A percentile compares a stretch with the other conserved stretches of the same genome.
These are phyloP conservation scores for Eudasyphora cyanicolor DNA, from an alignment of 2,888 invertebrate genomes.

Conservation along the genomic window DNA sequence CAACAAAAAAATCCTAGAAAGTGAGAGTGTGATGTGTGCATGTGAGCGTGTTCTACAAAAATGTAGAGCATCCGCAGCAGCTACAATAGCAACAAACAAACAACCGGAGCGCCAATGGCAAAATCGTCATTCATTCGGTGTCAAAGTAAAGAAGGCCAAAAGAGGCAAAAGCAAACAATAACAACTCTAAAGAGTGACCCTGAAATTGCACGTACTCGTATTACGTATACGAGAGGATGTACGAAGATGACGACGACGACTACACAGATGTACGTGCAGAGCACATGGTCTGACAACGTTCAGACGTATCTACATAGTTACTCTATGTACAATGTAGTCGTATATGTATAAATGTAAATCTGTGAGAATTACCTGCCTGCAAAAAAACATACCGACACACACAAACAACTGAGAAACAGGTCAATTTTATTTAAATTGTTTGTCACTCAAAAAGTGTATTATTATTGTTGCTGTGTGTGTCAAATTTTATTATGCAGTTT, in stretches of 20 bases:
- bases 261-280: not conserved
- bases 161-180: conserved; percentile 7
- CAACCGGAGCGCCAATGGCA: not conserved
- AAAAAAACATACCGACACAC: not conserved
- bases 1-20: not conserved
- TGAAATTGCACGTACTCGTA: conserved; percentile 16
- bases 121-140: conserved; percentile 2
- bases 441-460: not conserved
- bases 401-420: conserved; percentile 16
- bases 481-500: conserved; percentile 15
- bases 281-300: not conserved
- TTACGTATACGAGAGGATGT: too few species aligned
- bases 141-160: conserved; percentile 14
- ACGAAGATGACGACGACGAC: not conserved
- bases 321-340: not conserved
- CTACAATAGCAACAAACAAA: not conserved
- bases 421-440: conserved; percentile 14
- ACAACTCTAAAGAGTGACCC: conserved; percentile 15
- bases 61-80: not conserved
- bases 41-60: not conserved
- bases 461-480: conserved; percentile 3
- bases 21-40: not conserved
- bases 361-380: conserved; percentile 33
- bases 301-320: not conserved
- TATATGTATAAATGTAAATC: too few species aligned